Conservation (phyloP, 2,888 invertebrate genomes). For the Brachynemurus nebulosus region DNA sequence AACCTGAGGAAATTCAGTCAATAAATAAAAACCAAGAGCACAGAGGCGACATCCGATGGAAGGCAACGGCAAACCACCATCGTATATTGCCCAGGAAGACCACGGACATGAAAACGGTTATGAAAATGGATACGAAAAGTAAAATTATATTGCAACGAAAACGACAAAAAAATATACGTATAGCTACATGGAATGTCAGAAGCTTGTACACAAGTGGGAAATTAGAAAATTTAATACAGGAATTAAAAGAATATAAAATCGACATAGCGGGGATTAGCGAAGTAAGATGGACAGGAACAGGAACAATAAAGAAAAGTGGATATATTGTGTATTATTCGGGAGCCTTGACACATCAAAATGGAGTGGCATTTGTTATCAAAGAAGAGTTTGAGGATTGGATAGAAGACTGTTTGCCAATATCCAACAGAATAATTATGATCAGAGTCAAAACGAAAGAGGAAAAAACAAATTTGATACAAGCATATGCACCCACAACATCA, state of each 20-base stretch:
- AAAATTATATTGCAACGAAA: background rate
- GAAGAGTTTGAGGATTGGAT: too few relatives aligned
- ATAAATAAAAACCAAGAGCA: too few relatives aligned
- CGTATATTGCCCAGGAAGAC: too few relatives aligned
- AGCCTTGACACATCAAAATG: background rate
- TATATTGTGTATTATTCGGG: background rate
- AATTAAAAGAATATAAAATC: too few relatives aligned
- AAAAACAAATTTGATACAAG: constrained; percentile 2
- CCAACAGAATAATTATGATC: constrained; percentile 1
- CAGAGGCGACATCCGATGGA: too few relatives aligned
- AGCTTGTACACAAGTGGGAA: background rate
- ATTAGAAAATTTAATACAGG: background rate
- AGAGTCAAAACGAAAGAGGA: constrained; percentile 12
- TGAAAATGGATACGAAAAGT: too few relatives aligned
- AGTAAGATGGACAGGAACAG: too few relatives aligned
- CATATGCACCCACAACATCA: background rate
- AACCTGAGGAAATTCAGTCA: background rate
- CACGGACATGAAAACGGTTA: too few relatives aligned
- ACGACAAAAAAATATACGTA: background rate
- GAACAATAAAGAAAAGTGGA: background rate
- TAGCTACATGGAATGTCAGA: background rate
- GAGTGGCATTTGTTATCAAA: background rate
- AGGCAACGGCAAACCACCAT: too few relatives aligned
- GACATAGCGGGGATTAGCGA: too few relatives aligned
- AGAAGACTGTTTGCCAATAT: too few relatives aligned